Evolutionary conservation across 1,140 invertebrate species (phyloP).

Genomic region (Pachypeltis micranthus): DNA sequence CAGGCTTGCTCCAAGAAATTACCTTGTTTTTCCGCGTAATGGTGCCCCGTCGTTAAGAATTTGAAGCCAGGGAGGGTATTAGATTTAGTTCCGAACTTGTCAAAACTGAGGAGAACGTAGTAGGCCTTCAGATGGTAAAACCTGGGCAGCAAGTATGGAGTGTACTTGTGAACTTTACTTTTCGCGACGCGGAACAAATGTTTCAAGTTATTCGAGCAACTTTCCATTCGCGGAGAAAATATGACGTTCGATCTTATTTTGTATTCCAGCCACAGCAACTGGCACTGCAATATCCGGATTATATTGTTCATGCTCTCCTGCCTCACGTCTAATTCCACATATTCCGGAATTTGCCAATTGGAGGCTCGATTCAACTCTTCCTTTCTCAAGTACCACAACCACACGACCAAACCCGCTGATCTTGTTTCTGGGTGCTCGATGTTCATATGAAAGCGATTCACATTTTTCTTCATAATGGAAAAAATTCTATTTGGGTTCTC

Average conservation of each 20-base stretch:
- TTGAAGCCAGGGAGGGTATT: neutral
- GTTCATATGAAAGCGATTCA: constrained; percentile 6
- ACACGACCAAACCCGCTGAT: neutral
- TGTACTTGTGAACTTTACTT: neutral
- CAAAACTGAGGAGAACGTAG: neutral
- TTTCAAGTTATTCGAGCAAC: neutral
- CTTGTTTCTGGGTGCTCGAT: neutral
- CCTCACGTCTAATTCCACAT: neutral
- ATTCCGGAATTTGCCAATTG: constrained; percentile 2
- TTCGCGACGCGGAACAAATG: neutral
- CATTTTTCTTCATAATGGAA: neutral
- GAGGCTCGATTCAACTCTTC: constrained; percentile 1
- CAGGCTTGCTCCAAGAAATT: constrained; percentile 4
- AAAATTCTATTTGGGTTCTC: neutral
- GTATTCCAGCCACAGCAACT: constrained; percentile 1
- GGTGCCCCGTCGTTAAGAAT: neutral
- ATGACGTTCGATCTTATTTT: neutral
- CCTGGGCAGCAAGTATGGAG: neutral
- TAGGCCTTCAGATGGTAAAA: constrained; percentile 9
- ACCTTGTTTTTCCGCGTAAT: neutral
- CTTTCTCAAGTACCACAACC: constrained; percentile 8
- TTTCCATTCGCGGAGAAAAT: constrained; percentile 2
- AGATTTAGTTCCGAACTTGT: neutral
- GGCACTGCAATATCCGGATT: neutral
- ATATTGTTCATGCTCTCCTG: neutral